Evolutionary conservation across 2,888 invertebrate species (phyloP).

Genomic region (Hypomecis punctinalis): DNA sequence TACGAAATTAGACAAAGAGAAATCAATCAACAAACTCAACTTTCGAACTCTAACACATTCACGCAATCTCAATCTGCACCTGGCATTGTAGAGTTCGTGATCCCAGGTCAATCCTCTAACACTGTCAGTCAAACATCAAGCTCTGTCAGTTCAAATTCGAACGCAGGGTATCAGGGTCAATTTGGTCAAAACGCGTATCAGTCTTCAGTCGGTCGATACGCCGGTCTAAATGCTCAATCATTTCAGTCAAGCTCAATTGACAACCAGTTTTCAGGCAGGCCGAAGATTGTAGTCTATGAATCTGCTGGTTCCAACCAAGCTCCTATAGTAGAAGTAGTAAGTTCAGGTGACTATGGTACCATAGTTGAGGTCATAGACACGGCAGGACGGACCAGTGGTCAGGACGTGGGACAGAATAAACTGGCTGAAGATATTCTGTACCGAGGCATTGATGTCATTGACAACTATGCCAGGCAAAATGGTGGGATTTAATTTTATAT

Average conservation of each 20-base stretch:
- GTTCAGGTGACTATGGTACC: background rate
- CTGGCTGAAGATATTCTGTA: conserved; percentile 6
- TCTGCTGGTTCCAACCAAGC: background rate
- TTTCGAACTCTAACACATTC: background rate
- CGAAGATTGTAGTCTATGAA: conserved; percentile 6
- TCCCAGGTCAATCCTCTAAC: conserved; percentile 1
- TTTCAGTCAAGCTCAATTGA: background rate
- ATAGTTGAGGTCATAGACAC: conserved; percentile 11
- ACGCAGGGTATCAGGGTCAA: too few relatives aligned
- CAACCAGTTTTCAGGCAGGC: background rate
- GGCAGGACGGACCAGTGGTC: background rate
- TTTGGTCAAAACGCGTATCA: background rate
- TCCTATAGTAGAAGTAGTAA: conserved; percentile 4
- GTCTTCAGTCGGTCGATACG: background rate
- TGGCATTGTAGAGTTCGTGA: conserved; percentile 1
- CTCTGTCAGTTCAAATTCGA: background rate
- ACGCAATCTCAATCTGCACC: background rate
- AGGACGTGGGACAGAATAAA: background rate
- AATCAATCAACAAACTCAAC: too few relatives aligned
- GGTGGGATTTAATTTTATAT: too few relatives aligned
- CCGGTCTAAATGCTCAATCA: too few relatives aligned
- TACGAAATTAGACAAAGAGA: background rate
- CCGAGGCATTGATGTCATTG: conserved; percentile 3
- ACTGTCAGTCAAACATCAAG: conserved; percentile 1
- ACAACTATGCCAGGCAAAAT: background rate